phyloP scores from a whole-genome alignment of 2,797 vertebrate genomes.

The Cynopterus sphinx region DNA sequence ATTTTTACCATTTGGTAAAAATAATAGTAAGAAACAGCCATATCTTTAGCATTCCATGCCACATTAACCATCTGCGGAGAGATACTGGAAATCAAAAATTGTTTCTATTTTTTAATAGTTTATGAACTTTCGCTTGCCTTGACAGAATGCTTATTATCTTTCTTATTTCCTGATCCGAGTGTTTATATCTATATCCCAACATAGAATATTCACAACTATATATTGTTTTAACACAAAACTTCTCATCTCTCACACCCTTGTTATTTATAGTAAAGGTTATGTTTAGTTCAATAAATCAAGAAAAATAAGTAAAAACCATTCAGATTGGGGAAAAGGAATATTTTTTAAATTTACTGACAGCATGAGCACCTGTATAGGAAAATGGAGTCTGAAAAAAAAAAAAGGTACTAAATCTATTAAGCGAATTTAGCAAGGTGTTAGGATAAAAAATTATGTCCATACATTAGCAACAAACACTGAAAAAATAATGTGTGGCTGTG shows the following conservation, averaged over 20 bases:
- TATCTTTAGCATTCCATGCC: conserved; percentile 85
- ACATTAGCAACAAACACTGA: background rate
- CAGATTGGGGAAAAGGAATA: background rate
- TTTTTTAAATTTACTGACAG: background rate
- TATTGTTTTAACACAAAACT: background rate
- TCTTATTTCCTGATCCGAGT: background rate
- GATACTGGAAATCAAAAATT: background rate
- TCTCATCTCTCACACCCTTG: background rate
- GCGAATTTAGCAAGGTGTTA: background rate
- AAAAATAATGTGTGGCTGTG: background rate
- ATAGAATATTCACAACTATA: background rate
- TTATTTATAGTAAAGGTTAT: background rate
- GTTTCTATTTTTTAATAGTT: background rate
- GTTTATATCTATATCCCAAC: background rate
- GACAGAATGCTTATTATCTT: background rate
- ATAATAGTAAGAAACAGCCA: conserved; percentile 83
- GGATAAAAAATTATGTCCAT: background rate
- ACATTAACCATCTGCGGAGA: conserved; percentile 83
- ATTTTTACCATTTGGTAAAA: conserved; percentile 86
- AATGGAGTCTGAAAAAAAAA: background rate
- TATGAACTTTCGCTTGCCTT: background rate
- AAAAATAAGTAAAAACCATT: background rate
- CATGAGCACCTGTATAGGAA: background rate
- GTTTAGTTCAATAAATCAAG: background rate
- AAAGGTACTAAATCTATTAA: background rate